Conservation (phyloP, 1,140 invertebrate genomes). For the Mercenaria mercenaria region DNA sequence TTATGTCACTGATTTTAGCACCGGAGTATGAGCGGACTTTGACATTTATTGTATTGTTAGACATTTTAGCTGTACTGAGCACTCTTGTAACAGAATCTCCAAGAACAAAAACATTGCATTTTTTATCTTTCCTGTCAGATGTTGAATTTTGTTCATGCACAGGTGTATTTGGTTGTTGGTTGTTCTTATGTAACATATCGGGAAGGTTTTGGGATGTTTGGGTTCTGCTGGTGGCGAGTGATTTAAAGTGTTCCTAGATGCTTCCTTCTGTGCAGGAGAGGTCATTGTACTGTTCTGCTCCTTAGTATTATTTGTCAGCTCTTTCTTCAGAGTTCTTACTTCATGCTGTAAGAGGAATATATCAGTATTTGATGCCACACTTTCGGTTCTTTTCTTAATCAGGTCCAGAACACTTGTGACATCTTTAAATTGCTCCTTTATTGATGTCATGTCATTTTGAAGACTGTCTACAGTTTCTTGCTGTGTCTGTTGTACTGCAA, state of each 20-base stretch:
- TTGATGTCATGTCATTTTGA: not conserved
- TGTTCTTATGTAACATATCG: not conserved
- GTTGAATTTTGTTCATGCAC: not conserved
- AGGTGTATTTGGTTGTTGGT: not conserved
- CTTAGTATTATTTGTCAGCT: not conserved
- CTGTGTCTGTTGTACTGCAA: not conserved
- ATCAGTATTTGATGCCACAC: too few species aligned
- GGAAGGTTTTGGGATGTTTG: not conserved
- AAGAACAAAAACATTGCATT: not conserved
- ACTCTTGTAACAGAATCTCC: not conserved
- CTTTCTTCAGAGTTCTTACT: not conserved
- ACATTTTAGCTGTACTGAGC: not conserved
- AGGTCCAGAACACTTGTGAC: not conserved
- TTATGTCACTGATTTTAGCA: not conserved
- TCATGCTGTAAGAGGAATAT: not conserved
- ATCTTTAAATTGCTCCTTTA: not conserved
- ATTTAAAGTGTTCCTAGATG: not conserved
- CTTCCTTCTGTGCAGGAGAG: not conserved
- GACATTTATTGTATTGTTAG: not conserved
- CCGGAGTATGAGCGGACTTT: not conserved
- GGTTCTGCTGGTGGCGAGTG: too few species aligned
- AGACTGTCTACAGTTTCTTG: not conserved
- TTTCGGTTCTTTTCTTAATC: not conserved
- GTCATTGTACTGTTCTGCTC: not conserved
- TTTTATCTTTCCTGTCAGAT: not conserved